Evolutionary conservation across 2,113 vertebrate species (phyloP).

Genomic region (Nothoprocta perdicaria): DNA sequence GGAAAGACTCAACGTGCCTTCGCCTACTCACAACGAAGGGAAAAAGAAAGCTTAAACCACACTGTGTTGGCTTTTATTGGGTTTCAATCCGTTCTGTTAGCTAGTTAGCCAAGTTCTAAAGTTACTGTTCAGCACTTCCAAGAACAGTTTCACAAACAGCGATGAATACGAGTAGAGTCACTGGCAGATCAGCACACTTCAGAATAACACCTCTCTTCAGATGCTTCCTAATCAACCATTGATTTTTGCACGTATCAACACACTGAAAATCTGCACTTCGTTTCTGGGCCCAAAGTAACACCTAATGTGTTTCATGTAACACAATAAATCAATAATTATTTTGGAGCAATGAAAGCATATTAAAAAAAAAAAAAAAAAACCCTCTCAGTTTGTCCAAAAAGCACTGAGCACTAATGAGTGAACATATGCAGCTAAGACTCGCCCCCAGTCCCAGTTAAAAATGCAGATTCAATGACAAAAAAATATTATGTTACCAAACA

Average conservation of each 20-base stretch:
- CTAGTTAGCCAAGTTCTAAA: background rate
- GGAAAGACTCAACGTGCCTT: background rate
- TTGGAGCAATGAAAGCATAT: background rate
- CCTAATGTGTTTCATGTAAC: background rate
- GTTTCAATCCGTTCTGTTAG: background rate
- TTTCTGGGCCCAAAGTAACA: background rate
- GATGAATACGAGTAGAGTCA: background rate
- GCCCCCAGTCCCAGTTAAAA: background rate
- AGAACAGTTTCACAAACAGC: background rate
- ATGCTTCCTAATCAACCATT: background rate
- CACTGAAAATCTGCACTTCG: background rate
- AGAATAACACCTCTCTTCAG: background rate
- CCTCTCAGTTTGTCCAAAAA: background rate
- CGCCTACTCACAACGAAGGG: background rate
- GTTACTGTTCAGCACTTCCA: background rate
- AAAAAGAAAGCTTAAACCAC: background rate
- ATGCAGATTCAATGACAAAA: background rate
- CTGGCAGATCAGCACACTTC: background rate
- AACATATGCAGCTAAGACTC: fast-evolving
- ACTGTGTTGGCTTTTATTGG: background rate
- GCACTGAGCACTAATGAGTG: background rate
- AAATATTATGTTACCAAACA: background rate
- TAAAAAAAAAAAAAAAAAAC: background rate
- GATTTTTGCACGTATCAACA: background rate
- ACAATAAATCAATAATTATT: background rate